Evolutionary conservation across 2,888 invertebrate species (phyloP).

Genomic region (Branchinecta sandiegonensis): DNA sequence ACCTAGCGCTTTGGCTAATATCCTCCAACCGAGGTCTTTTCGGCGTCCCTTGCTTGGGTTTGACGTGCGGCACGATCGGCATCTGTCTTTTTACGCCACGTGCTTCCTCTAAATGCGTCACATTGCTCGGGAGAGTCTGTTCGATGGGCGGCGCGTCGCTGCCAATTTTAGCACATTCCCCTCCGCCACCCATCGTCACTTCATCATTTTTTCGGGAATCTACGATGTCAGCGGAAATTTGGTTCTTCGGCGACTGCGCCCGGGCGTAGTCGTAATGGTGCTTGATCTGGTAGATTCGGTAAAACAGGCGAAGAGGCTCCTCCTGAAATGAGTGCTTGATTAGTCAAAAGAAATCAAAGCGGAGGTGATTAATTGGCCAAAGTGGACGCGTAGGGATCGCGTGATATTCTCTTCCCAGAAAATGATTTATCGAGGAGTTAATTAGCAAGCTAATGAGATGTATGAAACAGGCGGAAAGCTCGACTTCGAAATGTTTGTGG

Average conservation of each 20-base stretch:
- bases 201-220: background rate
- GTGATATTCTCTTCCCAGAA: too few relatives aligned
- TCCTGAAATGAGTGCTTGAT: background rate
- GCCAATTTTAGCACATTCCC: background rate
- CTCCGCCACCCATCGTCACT: background rate
- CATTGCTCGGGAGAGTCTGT: background rate
- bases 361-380: too few relatives aligned
- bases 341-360: too few relatives aligned
- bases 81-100: slow-evolving; percentile 8
- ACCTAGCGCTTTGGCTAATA: slow-evolving; percentile 1
- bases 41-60: background rate
- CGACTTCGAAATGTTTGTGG: too few relatives aligned
- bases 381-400: too few relatives aligned
- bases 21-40: background rate
- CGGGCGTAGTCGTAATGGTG: background rate
- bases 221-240: background rate
- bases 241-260: slow-evolving; percentile 2
- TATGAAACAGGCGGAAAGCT: too few relatives aligned
- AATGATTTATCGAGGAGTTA: too few relatives aligned
- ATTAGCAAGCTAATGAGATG: too few relatives aligned
- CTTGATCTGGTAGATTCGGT: slow-evolving; percentile 8
- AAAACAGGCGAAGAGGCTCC: slow-evolving; percentile 15
- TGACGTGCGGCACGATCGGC: background rate
- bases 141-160: background rate
- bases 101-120: background rate